Evolutionary conservation across 2,113 vertebrate genomes (phyloP), one percentile per base, ranked within the genome.

Genomic region (Suricata suricatta): DNA sequence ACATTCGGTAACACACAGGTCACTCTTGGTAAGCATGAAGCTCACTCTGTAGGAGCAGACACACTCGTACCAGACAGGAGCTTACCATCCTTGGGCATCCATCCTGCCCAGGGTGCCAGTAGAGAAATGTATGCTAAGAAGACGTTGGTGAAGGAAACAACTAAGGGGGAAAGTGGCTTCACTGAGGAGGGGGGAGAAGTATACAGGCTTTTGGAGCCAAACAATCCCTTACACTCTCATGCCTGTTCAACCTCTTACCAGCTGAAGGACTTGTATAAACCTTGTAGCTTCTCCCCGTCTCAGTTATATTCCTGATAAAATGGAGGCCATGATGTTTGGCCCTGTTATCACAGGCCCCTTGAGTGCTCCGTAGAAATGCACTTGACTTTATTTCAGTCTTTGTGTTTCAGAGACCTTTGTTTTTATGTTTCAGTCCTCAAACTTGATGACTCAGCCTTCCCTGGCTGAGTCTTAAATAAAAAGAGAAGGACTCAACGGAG

Each of bases 371-470:
- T 1, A 52, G 81, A 84, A 85, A 84, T 6, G 2, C 33, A 60
- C 79, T 97, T 83, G 82, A 82, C 90, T 63, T 64, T 23, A 64
- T 10, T 69, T 93, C 60, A 0, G 13, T 50, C 85, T 90, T 60
- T 69, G 47, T 86, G 72, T 95, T 92, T 74, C 94, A 80, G 1
- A 79, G 87, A 91, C 92, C 79, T 92, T 96, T 72, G 29, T 93
- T 93, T 93, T 72, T 88, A 82, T 87, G 89, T 91, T 92, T 63
- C 31, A 4, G 14, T 41, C 64, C 57, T 74, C 54, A 92, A 54
- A 29, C 82, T 79, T n/a, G 66, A 85, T 88, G 91, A 85, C 87
- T 95, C 77, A 47, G 57, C 82, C 44, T 74, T 95, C 19, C 14
- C 86, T 35, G 82, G 44, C 23, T 44, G 38, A 82, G 35, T 77